phyloP scores from a whole-genome alignment of 1,140 invertebrate genomes.

The Probaryconus sp. region DNA sequence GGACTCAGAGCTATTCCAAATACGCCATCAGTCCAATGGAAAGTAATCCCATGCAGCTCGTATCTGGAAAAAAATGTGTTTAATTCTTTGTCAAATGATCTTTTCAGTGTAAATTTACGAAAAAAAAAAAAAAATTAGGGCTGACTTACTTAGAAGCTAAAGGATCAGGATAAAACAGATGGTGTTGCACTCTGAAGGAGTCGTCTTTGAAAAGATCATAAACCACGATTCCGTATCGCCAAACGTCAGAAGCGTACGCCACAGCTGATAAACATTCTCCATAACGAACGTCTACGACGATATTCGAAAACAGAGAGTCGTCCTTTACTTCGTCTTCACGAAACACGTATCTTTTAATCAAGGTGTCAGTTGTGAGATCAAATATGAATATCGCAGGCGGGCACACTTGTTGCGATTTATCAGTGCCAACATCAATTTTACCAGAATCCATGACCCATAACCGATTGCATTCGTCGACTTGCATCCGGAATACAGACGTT shows the following conservation, averaged over 20 bases:
- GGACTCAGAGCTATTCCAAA: conserved; percentile 86
- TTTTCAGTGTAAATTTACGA: conserved; percentile 1
- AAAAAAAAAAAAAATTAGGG: not conserved
- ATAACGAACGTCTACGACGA: conserved; percentile 83
- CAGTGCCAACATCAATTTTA: conserved; percentile 82
- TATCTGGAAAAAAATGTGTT: conserved; percentile 58
- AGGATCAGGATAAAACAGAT: conserved; percentile 88
- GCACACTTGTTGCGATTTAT: conserved; percentile 83
- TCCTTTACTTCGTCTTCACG: conserved; percentile 83
- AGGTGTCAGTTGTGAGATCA: conserved; percentile 82
- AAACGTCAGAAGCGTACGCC: conserved; percentile 86
- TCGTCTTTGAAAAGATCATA: conserved; percentile 82
- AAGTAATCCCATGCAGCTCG: conserved; percentile 84
- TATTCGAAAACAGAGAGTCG: conserved; percentile 86
- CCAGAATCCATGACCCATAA: conserved; percentile 89
- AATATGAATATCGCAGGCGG: conserved; percentile 87
- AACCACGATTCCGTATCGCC: conserved; percentile 85
- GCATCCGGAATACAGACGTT: conserved; percentile 87
- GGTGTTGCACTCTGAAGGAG: conserved; percentile 86
- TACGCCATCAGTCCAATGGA: conserved; percentile 89
- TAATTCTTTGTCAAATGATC: not conserved
- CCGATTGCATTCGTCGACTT: conserved; percentile 83
- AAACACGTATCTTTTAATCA: conserved; percentile 82
- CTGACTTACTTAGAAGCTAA: conserved; percentile 79
- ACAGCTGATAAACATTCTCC: conserved; percentile 83